phyloP scores from a whole-genome alignment of 2,797 vertebrate species.

The Hybognathus amarus region DNA sequence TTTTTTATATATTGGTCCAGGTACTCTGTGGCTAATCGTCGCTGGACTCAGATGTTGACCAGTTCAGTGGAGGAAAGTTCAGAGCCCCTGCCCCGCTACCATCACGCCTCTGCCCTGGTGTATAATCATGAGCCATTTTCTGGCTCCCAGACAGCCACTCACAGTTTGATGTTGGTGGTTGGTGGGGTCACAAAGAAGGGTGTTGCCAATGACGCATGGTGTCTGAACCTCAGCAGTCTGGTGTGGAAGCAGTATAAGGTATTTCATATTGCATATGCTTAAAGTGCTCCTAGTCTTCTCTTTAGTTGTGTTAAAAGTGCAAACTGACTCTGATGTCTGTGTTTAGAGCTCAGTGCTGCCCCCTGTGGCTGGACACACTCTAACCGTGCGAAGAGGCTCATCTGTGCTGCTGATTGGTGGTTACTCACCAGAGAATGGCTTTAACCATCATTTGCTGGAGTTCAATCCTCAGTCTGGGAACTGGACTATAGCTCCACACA shows the following conservation, averaged over 20 bases:
- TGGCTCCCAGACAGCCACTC: conserved; percentile 70
- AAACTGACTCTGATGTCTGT: neutral
- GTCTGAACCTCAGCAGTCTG: conserved; percentile 88
- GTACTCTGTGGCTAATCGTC: conserved; percentile 84
- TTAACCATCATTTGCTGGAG: conserved; percentile 89
- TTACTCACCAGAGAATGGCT: conserved; percentile 91
- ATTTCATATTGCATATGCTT: neutral
- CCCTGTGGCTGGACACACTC: conserved; percentile 86
- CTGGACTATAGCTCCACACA: conserved; percentile 83
- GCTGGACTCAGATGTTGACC: conserved; percentile 93
- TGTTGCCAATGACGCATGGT: conserved; percentile 86
- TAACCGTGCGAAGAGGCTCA: conserved; percentile 82
- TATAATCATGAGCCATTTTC: conserved; percentile 70
- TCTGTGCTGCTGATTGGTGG: conserved; percentile 89
- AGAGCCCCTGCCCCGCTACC: conserved; percentile 83
- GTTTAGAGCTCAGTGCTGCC: conserved; percentile 79
- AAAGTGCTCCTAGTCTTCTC: neutral
- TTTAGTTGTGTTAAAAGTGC: neutral
- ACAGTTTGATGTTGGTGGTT: conserved; percentile 86
- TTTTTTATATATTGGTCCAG: conserved; percentile 67
- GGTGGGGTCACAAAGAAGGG: conserved; percentile 85
- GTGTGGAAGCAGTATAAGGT: conserved; percentile 90
- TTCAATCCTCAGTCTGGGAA: conserved; percentile 82
- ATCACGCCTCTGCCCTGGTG: conserved; percentile 86
- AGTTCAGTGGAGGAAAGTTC: conserved; percentile 83